Percentiles rank a stretch among this genome's conserved stretches.
Conservation (phyloP, 2,888 invertebrate species). For the Tolmerus cingulatus region DNA sequence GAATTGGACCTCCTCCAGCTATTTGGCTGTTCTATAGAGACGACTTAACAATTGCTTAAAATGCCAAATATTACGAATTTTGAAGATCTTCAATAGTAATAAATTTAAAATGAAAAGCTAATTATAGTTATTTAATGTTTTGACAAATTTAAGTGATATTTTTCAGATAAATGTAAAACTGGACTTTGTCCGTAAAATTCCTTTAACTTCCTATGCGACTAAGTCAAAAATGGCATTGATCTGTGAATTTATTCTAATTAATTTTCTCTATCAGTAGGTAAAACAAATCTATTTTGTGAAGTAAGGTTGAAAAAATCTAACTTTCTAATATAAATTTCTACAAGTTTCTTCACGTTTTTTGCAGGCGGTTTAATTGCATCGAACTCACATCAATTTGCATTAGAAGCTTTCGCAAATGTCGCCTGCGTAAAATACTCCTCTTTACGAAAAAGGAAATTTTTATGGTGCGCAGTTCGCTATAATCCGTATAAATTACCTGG, state of each 20-base stretch:
- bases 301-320: not conserved
- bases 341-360: not conserved
- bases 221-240: too few species aligned
- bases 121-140: too few species aligned
- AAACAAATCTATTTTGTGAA: too few species aligned
- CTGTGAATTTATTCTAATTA: too few species aligned
- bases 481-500: not conserved
- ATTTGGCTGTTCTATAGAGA: conserved; percentile 62
- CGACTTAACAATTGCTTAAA: conserved; percentile 58
- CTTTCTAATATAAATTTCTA: not conserved
- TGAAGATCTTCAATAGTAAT: not conserved
- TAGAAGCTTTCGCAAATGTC: not conserved
- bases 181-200: too few species aligned
- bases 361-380: not conserved
- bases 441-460: not conserved
- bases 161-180: too few species aligned
- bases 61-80: not conserved
- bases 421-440: not conserved
- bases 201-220: too few species aligned
- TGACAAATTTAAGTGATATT: too few species aligned
- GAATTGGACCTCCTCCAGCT: conserved; percentile 55
- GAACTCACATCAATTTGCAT: not conserved
- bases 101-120: too few species aligned
- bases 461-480: not conserved
- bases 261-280: too few species aligned